phyloP scores from a whole-genome alignment of 1,140 invertebrate genomes.

The Varroa destructor region DNA sequence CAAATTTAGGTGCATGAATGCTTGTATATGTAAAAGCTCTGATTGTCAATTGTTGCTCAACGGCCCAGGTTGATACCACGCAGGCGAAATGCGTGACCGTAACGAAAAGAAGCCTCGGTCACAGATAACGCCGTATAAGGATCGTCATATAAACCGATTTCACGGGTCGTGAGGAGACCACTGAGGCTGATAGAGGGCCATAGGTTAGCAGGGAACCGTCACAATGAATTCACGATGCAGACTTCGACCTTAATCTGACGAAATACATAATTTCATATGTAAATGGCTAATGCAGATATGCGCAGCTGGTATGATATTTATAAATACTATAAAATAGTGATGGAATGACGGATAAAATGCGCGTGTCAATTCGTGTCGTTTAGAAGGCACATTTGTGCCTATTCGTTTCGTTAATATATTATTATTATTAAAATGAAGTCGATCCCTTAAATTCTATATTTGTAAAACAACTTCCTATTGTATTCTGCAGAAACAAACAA shows the following conservation, averaged over 20 bases:
- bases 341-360: too few species aligned
- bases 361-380: too few species aligned
- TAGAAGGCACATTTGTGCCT: too few species aligned
- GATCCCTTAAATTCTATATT: too few species aligned
- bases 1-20: not conserved
- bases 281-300: not conserved
- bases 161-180: not conserved
- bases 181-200: not conserved
- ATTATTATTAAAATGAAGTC: too few species aligned
- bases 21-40: conserved; percentile 15
- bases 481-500: too few species aligned
- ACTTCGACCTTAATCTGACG: not conserved
- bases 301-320: too few species aligned
- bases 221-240: not conserved
- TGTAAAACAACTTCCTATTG: too few species aligned
- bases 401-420: too few species aligned
- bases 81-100: not conserved
- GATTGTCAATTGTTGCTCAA: not conserved
- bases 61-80: not conserved
- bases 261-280: not conserved
- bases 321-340: too few species aligned
- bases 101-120: not conserved
- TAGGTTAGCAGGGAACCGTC: not conserved
- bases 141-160: not conserved
- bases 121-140: not conserved